Base-by-base conservation (phyloP, 2,888 invertebrate species). In the Sycophila texana region DNA sequence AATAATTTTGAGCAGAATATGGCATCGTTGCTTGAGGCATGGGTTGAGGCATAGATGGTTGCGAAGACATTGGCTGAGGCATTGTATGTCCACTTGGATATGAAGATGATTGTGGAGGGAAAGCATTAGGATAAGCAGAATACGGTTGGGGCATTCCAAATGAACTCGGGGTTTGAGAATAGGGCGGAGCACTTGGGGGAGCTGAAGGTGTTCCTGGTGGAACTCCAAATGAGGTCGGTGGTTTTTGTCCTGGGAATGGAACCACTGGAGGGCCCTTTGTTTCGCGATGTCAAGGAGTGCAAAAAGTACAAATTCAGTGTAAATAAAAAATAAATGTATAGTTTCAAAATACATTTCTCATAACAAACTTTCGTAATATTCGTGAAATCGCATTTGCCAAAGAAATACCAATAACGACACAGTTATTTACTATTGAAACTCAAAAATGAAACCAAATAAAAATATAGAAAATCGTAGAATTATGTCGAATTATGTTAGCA, bases 131-230 rank as follows among this genome's bases (percentile, higher is more conserved):
- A 74, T 86, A 85, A 4, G 85, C 77, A 61, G 80, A 75, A 30
- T 84, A 84, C 2, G 89, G 88, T 75, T 88, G 88, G n/a, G 89
- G 88, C 88, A 89, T 89, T 30, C 86, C 86, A 51, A 88, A 88
- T 39, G 86, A 85, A 4, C 80, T 82, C 2, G 88, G 86, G 3
- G 79, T 75, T 0, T 87, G 86, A 1, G 77, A 74, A 81, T 87
- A 86, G 75, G 86, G 84, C 55, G 85, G 83, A 85, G 83, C 84
- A 81, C 83, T 82, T 47, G 88, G 86, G 47, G 88, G 85, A 84
- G 87, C 87, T 84, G 89, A 87, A 77, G 89, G 88, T 85, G 88
- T 84, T 76, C 89, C 88, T 82, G 89, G 87, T 83, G 88, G 88
- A 83, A 82, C 83, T 76, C 89, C 89, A 82, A 90, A 89, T 57